These are phyloP conservation scores for Pantherophis vulpinus DNA, from an alignment of 2,797 vertebrate species.

Conservation along the genomic window DNA sequence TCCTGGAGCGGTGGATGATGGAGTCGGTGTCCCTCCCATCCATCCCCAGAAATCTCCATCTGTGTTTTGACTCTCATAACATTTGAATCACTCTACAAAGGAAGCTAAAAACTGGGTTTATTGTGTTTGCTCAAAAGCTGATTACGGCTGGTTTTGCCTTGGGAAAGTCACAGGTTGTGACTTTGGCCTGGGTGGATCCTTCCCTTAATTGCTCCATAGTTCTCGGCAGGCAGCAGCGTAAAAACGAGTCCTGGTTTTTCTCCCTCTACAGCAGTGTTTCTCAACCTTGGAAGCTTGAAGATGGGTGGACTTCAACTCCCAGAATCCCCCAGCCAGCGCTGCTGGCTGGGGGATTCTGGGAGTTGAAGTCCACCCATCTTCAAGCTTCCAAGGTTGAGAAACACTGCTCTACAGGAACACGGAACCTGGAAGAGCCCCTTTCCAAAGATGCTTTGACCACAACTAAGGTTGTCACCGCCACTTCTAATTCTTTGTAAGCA, in stretches of 20 bases:
- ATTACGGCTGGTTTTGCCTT: not conserved
- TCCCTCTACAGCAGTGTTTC: no score
- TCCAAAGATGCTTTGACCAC: not conserved
- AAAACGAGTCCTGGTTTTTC: not conserved
- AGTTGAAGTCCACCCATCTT: no score
- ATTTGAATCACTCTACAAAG: not conserved
- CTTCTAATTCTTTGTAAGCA: not conserved
- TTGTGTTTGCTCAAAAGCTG: not conserved
- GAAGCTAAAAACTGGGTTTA: not conserved
- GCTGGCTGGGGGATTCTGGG: no score
- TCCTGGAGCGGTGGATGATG: not conserved
- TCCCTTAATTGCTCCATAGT: no score
- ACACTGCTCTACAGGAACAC: not conserved
- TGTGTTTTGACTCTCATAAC: not conserved
- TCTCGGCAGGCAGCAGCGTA: not conserved
- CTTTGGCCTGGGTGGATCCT: not conserved
- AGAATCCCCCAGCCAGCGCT: no score
- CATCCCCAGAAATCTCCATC: not conserved
- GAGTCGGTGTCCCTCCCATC: not conserved
- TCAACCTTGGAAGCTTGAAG: no score
- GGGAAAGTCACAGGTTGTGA: not conserved
- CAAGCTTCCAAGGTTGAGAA: no score
- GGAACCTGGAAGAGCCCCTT: not conserved
- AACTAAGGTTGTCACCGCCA: not conserved
- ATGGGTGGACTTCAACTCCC: no score